Evolutionary conservation across 2,888 invertebrate species (phyloP).

Genomic region (Agrilus mali): DNA sequence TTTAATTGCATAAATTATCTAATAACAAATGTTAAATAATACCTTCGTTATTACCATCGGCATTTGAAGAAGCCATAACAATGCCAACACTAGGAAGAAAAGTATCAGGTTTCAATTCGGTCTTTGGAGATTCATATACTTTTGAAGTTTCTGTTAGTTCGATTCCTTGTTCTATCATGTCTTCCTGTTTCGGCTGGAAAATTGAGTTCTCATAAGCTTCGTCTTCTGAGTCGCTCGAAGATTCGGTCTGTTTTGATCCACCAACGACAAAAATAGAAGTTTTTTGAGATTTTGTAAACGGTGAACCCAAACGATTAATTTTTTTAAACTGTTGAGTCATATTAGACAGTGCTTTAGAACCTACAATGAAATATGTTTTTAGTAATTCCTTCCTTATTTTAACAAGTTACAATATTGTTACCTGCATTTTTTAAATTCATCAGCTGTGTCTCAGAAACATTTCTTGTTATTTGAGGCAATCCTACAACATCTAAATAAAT

Average conservation of each 20-base stretch:
- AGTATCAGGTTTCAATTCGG: constrained; percentile 26
- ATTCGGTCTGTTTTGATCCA: constrained; percentile 32
- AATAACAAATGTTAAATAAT: constrained; percentile 16
- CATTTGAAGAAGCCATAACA: constrained; percentile 36
- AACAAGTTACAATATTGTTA: constrained; percentile 31
- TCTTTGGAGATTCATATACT: constrained; percentile 7
- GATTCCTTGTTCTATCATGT: constrained; percentile 23
- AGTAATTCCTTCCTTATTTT: not conserved
- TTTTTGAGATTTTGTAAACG: constrained; percentile 43
- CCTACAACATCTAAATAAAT: constrained; percentile 50
- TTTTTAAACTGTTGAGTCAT: constrained; percentile 81
- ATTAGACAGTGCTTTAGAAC: constrained; percentile 74
- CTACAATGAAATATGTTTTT: constrained; percentile 33
- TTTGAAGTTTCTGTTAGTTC: constrained; percentile 25
- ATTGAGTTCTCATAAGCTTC: constrained; percentile 50
- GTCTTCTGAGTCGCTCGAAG: constrained; percentile 49
- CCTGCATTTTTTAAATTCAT: constrained; percentile 64
- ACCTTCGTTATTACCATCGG: too few relatives aligned
- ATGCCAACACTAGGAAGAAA: constrained; percentile 56
- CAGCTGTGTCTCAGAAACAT: constrained; percentile 82
- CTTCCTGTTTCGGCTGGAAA: constrained; percentile 26
- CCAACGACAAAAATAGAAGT: constrained; percentile 40
- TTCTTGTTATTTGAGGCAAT: constrained; percentile 56
- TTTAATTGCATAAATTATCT: too few relatives aligned
- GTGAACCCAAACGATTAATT: constrained; percentile 58